Percentiles rank a stretch among this genome's conserved stretches.
phyloP scores from a whole-genome alignment of 2,888 invertebrate genomes.

The Psococerastis gibbosa region DNA sequence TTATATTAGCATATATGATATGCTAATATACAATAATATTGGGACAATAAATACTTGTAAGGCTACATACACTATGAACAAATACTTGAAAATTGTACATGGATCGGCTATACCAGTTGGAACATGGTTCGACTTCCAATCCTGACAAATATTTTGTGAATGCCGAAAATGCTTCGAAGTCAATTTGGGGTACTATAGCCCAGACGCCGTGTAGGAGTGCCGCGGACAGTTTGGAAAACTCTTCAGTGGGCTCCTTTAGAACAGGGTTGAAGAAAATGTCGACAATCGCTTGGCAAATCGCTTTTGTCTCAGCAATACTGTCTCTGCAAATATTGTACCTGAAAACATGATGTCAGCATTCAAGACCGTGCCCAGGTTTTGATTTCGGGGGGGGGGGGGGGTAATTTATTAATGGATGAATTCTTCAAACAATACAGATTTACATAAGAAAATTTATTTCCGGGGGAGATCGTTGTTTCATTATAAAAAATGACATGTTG shows the following conservation, averaged over 20 bases:
- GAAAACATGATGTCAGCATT: no score
- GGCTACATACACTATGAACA: slow-evolving; percentile 20
- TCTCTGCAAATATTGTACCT: slow-evolving; percentile 22
- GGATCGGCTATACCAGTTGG: slow-evolving; percentile 23
- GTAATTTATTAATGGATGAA: no score
- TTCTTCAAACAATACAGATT: no score
- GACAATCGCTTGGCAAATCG: slow-evolving; percentile 36
- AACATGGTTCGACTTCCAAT: slow-evolving; percentile 27
- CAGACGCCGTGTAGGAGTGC: slow-evolving; percentile 48
- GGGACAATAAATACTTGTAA: background rate
- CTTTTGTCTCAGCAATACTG: slow-evolving; percentile 32
- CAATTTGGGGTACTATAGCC: slow-evolving; percentile 41
- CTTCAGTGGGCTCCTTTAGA: slow-evolving; percentile 35
- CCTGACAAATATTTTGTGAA: slow-evolving; percentile 35
- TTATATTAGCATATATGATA: no score
- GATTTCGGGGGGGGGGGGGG: no score
- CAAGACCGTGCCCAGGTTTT: no score
- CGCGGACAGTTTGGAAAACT: slow-evolving; percentile 43
- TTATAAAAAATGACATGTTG: no score
- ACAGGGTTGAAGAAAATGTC: slow-evolving; percentile 41
- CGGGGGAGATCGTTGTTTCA: no score
- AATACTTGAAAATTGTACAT: slow-evolving; percentile 24
- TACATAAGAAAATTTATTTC: no score
- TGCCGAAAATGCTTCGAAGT: slow-evolving; percentile 36
- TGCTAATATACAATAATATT: background rate